These are phyloP conservation scores for Stenopsyche tienmushanensis DNA, from an alignment of 1,140 invertebrate genomes.

Conservation along the genomic window DNA sequence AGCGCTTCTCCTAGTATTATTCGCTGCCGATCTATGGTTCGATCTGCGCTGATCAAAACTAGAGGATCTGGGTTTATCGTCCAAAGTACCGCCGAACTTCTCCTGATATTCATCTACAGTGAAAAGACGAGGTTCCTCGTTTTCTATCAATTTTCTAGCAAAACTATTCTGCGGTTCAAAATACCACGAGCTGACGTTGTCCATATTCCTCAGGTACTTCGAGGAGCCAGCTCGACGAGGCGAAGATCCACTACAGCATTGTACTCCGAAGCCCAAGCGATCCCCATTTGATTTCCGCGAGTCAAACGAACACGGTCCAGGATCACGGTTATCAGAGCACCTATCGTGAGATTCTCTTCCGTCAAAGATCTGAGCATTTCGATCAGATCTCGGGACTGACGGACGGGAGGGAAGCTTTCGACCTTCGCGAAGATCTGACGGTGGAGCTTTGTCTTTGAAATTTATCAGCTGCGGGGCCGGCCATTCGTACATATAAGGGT, in stretches of 20 bases:
- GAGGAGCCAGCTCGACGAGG: neutral
- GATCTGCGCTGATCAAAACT: slow-evolving; percentile 25
- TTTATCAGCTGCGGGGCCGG: neutral
- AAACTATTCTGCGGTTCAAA: neutral
- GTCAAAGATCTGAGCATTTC: too few species aligned
- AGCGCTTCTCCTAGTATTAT: slow-evolving; percentile 35
- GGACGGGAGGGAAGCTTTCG: slow-evolving; percentile 5
- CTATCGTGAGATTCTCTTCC: too few species aligned
- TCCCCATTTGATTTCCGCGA: neutral
- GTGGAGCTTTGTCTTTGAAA: slow-evolving; percentile 12
- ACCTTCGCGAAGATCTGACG: neutral
- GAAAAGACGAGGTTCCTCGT: slow-evolving; percentile 35
- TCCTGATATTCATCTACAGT: slow-evolving; percentile 34
- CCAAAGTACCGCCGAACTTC: neutral
- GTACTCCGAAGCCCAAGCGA: neutral
- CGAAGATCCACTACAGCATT: neutral
- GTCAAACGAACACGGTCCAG: neutral
- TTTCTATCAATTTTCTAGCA: slow-evolving; percentile 33
- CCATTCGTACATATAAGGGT: too few species aligned
- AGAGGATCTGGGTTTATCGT: slow-evolving; percentile 20
- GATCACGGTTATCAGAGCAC: too few species aligned
- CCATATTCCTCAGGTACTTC: neutral
- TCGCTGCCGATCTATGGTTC: slow-evolving; percentile 23
- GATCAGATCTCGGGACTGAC: too few species aligned
- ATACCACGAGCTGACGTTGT: slow-evolving; percentile 2